A percentile compares a stretch with the other conserved stretches of the same genome.
Conservation (phyloP, 2,888 invertebrate genomes). For the Rhagonycha lutea region DNA sequence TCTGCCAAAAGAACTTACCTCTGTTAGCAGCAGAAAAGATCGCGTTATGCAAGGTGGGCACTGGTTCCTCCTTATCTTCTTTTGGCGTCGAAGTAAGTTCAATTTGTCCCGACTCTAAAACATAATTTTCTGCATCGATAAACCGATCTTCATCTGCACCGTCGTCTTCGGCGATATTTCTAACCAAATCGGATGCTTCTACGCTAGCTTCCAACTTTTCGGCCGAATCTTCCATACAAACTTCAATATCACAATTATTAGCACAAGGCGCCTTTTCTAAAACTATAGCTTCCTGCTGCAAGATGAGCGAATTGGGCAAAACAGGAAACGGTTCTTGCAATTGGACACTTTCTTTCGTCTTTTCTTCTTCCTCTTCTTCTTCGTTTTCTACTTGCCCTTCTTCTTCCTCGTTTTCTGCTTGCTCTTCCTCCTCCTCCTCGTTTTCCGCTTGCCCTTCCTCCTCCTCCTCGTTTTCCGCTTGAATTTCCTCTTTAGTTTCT, state of each 20-base stretch:
- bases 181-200: slow-evolving; percentile 53
- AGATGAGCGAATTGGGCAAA: slow-evolving; percentile 52
- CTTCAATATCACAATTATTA: slow-evolving; percentile 47
- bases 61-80: slow-evolving; percentile 40
- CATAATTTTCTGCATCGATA: slow-evolving; percentile 79
- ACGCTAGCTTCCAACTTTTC: slow-evolving; percentile 53
- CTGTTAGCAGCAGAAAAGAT: slow-evolving; percentile 46
- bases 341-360: slow-evolving; percentile 5
- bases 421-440: slow-evolving; percentile 30
- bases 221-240: slow-evolving; percentile 43
- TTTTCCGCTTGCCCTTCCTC: slow-evolving; percentile 29
- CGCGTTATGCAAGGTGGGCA: slow-evolving; percentile 51
- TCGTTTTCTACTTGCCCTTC: slow-evolving; percentile 11
- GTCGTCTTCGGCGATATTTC: slow-evolving; percentile 54
- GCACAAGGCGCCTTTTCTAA: slow-evolving; percentile 54
- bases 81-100: slow-evolving; percentile 39
- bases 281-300: slow-evolving; percentile 50
- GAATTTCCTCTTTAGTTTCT: neutral
- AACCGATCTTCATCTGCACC: slow-evolving; percentile 69
- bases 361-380: slow-evolving; percentile 14
- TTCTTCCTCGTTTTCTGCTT: slow-evolving; percentile 30
- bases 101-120: slow-evolving; percentile 68
- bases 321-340: slow-evolving; percentile 14
- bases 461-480: neutral
- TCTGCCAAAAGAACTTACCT: slow-evolving; percentile 25